Evolutionary conservation across 2,888 invertebrate genomes (phyloP).

Genomic region (Parnassius glacialis): DNA sequence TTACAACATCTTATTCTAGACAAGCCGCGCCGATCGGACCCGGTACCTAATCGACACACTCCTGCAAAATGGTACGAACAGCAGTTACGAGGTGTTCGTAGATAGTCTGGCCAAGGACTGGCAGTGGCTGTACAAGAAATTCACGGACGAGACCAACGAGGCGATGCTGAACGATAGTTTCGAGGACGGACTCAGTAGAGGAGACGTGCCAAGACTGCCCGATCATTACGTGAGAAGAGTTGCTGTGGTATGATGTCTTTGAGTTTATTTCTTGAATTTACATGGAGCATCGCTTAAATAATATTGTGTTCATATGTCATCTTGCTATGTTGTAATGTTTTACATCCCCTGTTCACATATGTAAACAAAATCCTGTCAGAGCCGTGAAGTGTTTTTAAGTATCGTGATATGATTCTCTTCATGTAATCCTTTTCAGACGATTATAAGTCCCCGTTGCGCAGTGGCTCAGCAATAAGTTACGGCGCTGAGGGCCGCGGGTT

Average conservation of each 20-base stretch:
- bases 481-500: too few species aligned
- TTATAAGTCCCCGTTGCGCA: too few species aligned
- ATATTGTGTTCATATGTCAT: too few species aligned
- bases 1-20: slow-evolving; percentile 38
- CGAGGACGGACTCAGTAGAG: slow-evolving; percentile 75
- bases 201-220: slow-evolving; percentile 81
- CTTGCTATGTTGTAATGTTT: slow-evolving; percentile 3
- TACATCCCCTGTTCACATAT: background rate
- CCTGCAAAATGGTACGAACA: slow-evolving; percentile 60
- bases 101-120: slow-evolving; percentile 79
- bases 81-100: slow-evolving; percentile 78
- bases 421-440: background rate
- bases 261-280: too few species aligned
- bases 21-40: slow-evolving; percentile 55
- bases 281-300: too few species aligned
- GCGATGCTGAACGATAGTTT: slow-evolving; percentile 63
- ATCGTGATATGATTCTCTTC: too few species aligned
- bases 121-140: slow-evolving; percentile 78
- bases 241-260: slow-evolving; percentile 62
- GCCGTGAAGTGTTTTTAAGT: background rate
- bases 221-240: slow-evolving; percentile 75
- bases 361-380: slow-evolving; percentile 5
- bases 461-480: too few species aligned
- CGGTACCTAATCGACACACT: slow-evolving; percentile 64
- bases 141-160: slow-evolving; percentile 57